Conservation (phyloP, 1,140 invertebrate genomes). For the Riptortus pedestris region DNA sequence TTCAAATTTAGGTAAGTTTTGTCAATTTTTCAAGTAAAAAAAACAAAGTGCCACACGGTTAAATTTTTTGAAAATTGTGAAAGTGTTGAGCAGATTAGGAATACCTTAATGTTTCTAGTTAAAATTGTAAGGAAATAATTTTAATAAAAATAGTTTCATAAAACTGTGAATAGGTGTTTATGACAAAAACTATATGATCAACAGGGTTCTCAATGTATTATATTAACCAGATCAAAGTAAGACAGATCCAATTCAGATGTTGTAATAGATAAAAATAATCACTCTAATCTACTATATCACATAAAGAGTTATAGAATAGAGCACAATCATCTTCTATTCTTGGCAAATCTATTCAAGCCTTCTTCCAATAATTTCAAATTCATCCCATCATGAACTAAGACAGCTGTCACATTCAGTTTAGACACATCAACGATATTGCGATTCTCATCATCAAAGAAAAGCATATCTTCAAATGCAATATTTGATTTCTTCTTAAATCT, state of each 20-base stretch:
- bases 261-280: not conserved
- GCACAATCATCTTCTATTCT: not conserved
- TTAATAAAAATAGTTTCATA: too few relatives aligned
- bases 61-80: too few relatives aligned
- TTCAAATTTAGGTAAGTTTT: too few relatives aligned
- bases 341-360: constrained; percentile 39
- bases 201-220: not conserved
- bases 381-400: constrained; percentile 46
- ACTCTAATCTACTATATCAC: not conserved
- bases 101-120: too few relatives aligned
- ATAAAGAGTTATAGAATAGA: not conserved
- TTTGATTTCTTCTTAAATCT: constrained; percentile 47
- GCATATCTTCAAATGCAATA: constrained; percentile 52
- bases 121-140: too few relatives aligned
- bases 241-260: not conserved
- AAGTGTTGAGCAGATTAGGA: too few relatives aligned
- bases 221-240: not conserved
- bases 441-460: constrained; percentile 59
- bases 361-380: constrained; percentile 40
- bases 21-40: too few relatives aligned
- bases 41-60: too few relatives aligned
- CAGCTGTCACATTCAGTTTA: constrained; percentile 45
- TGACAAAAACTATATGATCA: not conserved
- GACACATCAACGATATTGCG: constrained; percentile 50
- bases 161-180: too few relatives aligned